These are phyloP conservation scores for zebrafish (Danio rerio) DNA, from an alignment of 2,113 vertebrate genomes.

Conservation along the genomic window GRCz12tu NC_133184.1:9039501-9040000, in stretches of 20 bases:
- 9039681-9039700: neutral
- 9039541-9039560: too few relatives aligned
- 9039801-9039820: neutral
- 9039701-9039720: neutral
- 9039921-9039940: conserved; percentile 37
- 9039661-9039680: neutral
- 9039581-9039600: too few relatives aligned
- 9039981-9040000: conserved; percentile 75
- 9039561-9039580: too few relatives aligned
- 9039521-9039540: too few relatives aligned
- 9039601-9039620: too few relatives aligned
- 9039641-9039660: too few relatives aligned
- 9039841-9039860: conserved; percentile 39
- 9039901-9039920: conserved; percentile 30
- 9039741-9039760: neutral
- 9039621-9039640: too few relatives aligned
- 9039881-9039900: conserved; percentile 31
- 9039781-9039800: conserved; percentile 48
- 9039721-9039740: neutral
- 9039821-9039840: neutral
- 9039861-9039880: conserved; percentile 24
- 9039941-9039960: conserved; percentile 39
- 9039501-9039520: too few relatives aligned
- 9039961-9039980: conserved; percentile 73
- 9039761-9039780: neutral